These are phyloP conservation scores for Latrodectus geometricus DNA, from an alignment of 1,140 invertebrate genomes.

Conservation along the genomic window DNA sequence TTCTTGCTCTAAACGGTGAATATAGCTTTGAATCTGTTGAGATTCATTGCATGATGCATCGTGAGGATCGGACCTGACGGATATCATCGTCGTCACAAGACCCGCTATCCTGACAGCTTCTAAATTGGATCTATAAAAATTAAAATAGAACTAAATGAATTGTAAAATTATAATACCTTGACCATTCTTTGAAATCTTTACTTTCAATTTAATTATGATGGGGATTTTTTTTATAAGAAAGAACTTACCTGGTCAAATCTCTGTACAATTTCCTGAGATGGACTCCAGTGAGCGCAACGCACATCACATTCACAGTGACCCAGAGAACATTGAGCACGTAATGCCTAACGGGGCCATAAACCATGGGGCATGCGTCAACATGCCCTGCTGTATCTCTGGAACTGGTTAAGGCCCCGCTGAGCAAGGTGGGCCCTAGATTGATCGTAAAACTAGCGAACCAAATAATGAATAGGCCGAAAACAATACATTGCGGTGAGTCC, in stretches of 20 bases:
- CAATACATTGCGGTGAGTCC: slow-evolving; percentile 87
- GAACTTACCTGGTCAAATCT: slow-evolving; percentile 78
- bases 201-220: neutral
- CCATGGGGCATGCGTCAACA: slow-evolving; percentile 84
- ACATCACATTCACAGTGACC: slow-evolving; percentile 88
- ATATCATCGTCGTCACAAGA: slow-evolving; percentile 80
- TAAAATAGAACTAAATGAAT: neutral
- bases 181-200: neutral
- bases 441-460: slow-evolving; percentile 87
- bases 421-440: slow-evolving; percentile 90
- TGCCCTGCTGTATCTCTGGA: slow-evolving; percentile 69
- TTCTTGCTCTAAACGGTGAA: slow-evolving; percentile 81
- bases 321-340: slow-evolving; percentile 90
- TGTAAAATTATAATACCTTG: neutral
- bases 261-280: slow-evolving; percentile 86
- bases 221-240: neutral
- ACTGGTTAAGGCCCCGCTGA: slow-evolving; percentile 85
- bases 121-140: slow-evolving; percentile 70
- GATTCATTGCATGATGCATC: slow-evolving; percentile 73
- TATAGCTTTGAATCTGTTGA: slow-evolving; percentile 81
- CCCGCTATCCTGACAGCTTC: slow-evolving; percentile 80
- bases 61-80: slow-evolving; percentile 70
- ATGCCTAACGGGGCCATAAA: slow-evolving; percentile 80
- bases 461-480: slow-evolving; percentile 92
- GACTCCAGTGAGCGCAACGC: slow-evolving; percentile 85